Base-by-base conservation (phyloP, 2,113 vertebrate genomes). In the Myocastor coypus region DNA sequence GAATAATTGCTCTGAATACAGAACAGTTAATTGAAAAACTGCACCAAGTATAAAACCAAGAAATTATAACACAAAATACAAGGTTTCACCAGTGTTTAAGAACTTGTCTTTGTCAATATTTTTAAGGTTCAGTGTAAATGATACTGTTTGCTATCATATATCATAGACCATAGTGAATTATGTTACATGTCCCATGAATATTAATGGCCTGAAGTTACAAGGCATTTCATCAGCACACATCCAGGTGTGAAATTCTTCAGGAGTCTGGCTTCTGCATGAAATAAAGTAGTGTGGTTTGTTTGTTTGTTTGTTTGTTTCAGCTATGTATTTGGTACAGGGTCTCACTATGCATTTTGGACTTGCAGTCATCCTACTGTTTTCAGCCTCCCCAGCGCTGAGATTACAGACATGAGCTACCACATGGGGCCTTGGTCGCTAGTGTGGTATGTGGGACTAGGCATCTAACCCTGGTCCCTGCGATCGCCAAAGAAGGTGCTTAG, bases 31-130 rank as follows among this genome's bases (percentile, higher is more conserved):
- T 99, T 98, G 99, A 99, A 99, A 99, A 98, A 98, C 98, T 95
- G 96, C 97, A 98, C 98, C 95, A 98, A 98, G 98, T 98, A 98
- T 98, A 98, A 98, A 99, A 98, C 98, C 98, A 98, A 99, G 98
- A 98, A 99, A 98, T 98, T 98, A 97, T 98, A 98, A 98, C 98
- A 98, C 98, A 98, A 98, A 98, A 98, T 98, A 99, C 98, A 99
- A 98, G 98, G 97, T 98, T 99, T 98, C 98, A 97, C 92, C 96
- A 98, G 98, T 99, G 98, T 98, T 98, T 98, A 98, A 97, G 98
- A 98, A 98, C 98, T 99, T 99, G 98, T 99, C 98, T 98, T 98
- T 98, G 98, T 99, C 98, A 98, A 98, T 98, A 98, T 98, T 98
- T 98, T 98, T 98, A 98, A 98, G 98, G 98, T 98, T 98, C 98